Base-by-base conservation (phyloP, 2,113 vertebrate genomes). In the Opisthocomus hoazin region DNA sequence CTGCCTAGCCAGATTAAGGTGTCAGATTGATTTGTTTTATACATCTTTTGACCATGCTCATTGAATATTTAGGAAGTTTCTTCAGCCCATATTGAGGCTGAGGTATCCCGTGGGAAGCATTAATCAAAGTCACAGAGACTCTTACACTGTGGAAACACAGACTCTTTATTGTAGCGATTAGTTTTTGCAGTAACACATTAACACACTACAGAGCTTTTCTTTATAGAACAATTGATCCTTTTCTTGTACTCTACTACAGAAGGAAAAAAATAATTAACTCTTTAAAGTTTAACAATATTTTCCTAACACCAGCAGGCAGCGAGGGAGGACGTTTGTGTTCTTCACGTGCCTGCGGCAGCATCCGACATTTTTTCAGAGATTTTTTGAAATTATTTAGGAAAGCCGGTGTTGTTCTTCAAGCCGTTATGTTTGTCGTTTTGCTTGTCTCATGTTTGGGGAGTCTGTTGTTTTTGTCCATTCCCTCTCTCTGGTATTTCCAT, bases 1-100 rank as follows among this genome's bases (percentile, higher is more conserved):
- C 98, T 99, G 98, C 98, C 98, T 98, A 96, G 98, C 98, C 98
- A 98, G 98, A 99, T 99, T 99, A 99, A 99, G 99, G 98, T 99
- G 99, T 98, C 98, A 98, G 98, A 98, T 98, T 98, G 98, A 99
- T 99, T 98, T 99, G 98, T 98, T 99, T 98, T 98, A 98, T 98
- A 98, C 98, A 97, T 98, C 98, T 98, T 99, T 99, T 99, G 98
- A 99, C 98, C 98, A 98, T 97, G 97, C 98, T 99, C 98, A 98
- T 98, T 98, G 98, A 99, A 98, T 98, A 98, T 98, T 98, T 98
- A 99, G 98, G 98, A 98, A 98, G 98, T 98, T 98, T 99, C 98
- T 98, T 98, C 98, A 98, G 98, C 98, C 97, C 98, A 98, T 98
- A 98, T 98, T 98, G 97, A 98, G 98, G 98, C 98, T 98, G 98